phyloP scores from a whole-genome alignment of 2,113 vertebrate genomes.

The Propithecus coquereli region DNA sequence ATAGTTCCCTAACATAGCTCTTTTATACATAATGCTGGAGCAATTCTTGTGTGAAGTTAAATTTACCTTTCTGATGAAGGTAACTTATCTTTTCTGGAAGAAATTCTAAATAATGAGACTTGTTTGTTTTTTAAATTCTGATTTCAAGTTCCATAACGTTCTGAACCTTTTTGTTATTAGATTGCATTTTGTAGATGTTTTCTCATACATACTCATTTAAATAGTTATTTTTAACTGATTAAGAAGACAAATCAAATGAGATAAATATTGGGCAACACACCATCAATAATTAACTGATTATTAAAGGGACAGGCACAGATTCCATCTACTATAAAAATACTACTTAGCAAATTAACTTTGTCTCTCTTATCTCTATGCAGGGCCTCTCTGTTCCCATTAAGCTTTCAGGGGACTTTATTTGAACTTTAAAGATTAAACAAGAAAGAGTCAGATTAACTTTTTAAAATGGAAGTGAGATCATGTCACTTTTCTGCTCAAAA shows the following conservation, averaged over 20 bases:
- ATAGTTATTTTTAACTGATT: not conserved
- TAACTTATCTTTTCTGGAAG: not conserved
- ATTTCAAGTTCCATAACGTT: constrained; percentile 10
- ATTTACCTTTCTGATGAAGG: constrained; percentile 20
- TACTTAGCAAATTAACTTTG: constrained; percentile 24
- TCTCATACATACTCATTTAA: not conserved
- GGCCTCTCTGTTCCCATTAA: constrained; percentile 33
- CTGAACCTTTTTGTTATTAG: not conserved
- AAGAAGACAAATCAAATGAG: constrained; percentile 6
- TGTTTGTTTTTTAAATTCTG: not conserved
- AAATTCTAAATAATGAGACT: constrained; percentile 37
- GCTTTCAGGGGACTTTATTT: constrained; percentile 34
- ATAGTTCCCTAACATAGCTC: not conserved
- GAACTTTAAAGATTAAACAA: constrained; percentile 63
- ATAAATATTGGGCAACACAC: not conserved
- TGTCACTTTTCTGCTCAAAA: constrained; percentile 2
- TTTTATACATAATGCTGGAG: constrained; percentile 39
- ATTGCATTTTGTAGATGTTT: not conserved
- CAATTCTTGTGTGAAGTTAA: not conserved
- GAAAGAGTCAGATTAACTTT: constrained; percentile 32
- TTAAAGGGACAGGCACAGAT: not conserved
- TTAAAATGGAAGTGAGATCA: constrained; percentile 31
- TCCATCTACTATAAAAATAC: not conserved
- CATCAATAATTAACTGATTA: constrained; percentile 39
- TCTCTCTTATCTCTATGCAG: constrained; percentile 8